A percentile compares a stretch with the other conserved stretches of the same genome.
phyloP scores from a whole-genome alignment of 2,113 vertebrate genomes.

The Geothlypis trichas region DNA sequence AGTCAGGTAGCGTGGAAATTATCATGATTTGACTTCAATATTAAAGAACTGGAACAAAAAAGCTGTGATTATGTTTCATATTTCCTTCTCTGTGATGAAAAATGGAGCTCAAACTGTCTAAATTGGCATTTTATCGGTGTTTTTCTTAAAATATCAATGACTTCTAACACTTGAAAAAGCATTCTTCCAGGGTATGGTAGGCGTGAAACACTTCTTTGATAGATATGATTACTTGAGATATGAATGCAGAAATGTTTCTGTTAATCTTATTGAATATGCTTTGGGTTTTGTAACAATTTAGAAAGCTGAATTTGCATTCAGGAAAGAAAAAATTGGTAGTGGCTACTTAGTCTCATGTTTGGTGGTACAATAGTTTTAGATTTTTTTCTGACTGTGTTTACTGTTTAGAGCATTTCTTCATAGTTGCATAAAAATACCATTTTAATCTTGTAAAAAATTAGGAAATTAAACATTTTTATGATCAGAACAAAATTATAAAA shows the following conservation, averaged over 20 bases:
- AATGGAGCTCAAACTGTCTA: background rate
- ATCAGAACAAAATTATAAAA: conserved; percentile 26
- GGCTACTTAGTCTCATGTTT: background rate
- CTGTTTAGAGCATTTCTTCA: background rate
- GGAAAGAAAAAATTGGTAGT: background rate
- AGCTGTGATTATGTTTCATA: background rate
- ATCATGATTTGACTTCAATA: conserved; percentile 10
- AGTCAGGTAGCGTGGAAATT: background rate
- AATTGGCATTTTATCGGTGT: background rate
- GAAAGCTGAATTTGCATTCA: background rate
- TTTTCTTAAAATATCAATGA: background rate
- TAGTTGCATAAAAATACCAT: conserved; percentile 5
- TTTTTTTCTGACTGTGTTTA: background rate
- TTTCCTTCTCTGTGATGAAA: background rate
- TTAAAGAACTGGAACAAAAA: background rate
- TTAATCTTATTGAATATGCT: background rate
- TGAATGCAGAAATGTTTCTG: background rate
- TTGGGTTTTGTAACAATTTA: background rate
- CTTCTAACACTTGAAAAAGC: background rate
- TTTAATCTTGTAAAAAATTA: conserved; percentile 25
- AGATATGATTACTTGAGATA: background rate
- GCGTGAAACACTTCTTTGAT: background rate
- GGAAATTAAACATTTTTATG: background rate
- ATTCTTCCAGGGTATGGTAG: background rate
- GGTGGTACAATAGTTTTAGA: background rate